Evolutionary conservation across 37 sponge, comb jelly and placozoan species (phyloP).

Genomic region (Geodia barretti): DNA sequence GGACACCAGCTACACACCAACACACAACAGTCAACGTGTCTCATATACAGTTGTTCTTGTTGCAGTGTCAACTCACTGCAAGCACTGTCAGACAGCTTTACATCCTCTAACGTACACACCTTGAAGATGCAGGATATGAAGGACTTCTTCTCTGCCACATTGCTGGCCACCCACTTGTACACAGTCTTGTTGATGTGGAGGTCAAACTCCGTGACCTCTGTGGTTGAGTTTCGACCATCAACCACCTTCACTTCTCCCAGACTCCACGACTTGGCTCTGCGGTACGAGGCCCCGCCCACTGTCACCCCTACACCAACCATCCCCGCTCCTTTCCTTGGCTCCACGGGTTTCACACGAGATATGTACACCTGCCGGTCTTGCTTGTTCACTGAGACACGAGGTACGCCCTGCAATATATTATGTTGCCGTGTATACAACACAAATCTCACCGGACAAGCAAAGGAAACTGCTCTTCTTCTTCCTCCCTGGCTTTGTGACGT

Average conservation of each 20-base stretch:
- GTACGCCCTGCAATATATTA: no score
- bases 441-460: conserved; percentile 69
- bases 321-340: conserved; percentile 28
- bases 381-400: conserved; percentile 18
- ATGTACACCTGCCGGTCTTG: conserved; percentile 49
- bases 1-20: conserved; percentile 40
- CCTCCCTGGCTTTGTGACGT: conserved; percentile 73
- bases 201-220: conserved; percentile 62
- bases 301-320: not conserved
- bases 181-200: conserved; percentile 73
- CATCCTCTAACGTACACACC: conserved; percentile 2
- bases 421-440: no score
- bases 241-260: conserved; percentile 64
- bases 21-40: no score
- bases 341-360: conserved; percentile 51
- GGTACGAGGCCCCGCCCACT: conserved; percentile 22
- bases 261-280: conserved; percentile 66
- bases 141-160: conserved; percentile 70
- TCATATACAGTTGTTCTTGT: not conserved
- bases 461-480: conserved; percentile 76
- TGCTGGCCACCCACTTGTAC: conserved; percentile 80
- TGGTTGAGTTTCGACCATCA: conserved; percentile 60
- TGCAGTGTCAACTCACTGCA: not conserved
- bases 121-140: conserved; percentile 75
- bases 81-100: not conserved